These are phyloP conservation scores for Drosophila subpulchrella DNA, from an alignment of 1,140 invertebrate species.

Conservation along the genomic window DNA sequence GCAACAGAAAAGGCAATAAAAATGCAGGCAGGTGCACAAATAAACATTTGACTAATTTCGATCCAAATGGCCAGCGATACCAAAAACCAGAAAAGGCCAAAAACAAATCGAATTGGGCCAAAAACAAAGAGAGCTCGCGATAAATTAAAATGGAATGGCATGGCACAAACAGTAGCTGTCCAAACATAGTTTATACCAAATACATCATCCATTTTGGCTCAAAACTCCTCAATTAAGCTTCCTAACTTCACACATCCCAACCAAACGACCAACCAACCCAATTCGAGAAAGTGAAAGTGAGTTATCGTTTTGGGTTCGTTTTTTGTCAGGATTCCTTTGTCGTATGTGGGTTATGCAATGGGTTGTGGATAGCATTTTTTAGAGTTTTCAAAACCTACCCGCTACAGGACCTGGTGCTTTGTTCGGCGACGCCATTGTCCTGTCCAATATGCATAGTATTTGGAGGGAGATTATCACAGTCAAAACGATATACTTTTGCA, in stretches of 20 bases:
- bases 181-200: constrained; percentile 33
- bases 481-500: constrained; percentile 78
- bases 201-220: constrained; percentile 22
- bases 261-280: constrained; percentile 31
- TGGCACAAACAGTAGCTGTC: constrained; percentile 53
- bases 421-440: constrained; percentile 57
- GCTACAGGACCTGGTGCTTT: constrained; percentile 67
- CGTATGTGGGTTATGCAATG: constrained; percentile 37
- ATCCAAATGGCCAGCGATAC: constrained; percentile 13
- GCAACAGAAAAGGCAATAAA: constrained; percentile 16
- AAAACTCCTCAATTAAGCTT: constrained; percentile 55
- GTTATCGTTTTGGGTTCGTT: constrained; percentile 10
- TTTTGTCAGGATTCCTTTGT: constrained; percentile 26
- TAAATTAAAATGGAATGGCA: constrained; percentile 53
- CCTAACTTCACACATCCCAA: constrained; percentile 20
- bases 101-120: constrained; percentile 54
- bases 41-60: constrained; percentile 57
- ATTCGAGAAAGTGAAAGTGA: constrained; percentile 68
- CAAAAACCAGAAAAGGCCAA: constrained; percentile 11
- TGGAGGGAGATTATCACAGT: constrained; percentile 80
- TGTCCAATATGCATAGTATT: constrained; percentile 64
- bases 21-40: constrained; percentile 42
- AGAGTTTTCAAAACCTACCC: constrained; percentile 46
- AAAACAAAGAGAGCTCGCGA: constrained; percentile 35
- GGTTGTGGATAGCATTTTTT: no score